A percentile compares a stretch with the other conserved stretches of the same genome.
Evolutionary conservation across 2,797 vertebrate species (phyloP).

Genomic region (Anolis apletophallus): DNA sequence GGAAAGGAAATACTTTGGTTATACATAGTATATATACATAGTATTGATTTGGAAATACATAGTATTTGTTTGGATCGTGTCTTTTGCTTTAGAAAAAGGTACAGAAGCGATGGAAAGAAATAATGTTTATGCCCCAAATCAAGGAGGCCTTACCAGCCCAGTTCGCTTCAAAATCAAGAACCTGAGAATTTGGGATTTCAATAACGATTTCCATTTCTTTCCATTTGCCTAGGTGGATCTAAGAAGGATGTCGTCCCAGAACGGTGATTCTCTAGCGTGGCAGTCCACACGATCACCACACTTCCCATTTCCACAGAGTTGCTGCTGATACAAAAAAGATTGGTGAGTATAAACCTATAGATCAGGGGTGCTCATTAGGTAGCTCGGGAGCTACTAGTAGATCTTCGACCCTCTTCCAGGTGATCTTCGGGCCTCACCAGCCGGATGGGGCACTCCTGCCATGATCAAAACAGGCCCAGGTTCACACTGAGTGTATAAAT

Average conservation of each 20-base stretch:
- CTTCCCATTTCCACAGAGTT: too few species aligned
- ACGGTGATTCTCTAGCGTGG: not conserved
- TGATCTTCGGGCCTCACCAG: too few species aligned
- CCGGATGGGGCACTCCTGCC: too few species aligned
- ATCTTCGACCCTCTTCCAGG: too few species aligned
- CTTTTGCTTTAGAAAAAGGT: not conserved
- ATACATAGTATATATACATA: too few species aligned
- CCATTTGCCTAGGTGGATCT: not conserved
- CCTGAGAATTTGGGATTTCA: not conserved
- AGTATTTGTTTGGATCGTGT: not conserved
- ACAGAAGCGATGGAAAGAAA: not conserved
- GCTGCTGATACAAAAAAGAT: not conserved
- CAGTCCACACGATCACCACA: too few species aligned
- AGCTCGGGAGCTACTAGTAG: too few species aligned
- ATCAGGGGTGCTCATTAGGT: too few species aligned
- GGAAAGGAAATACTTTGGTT: too few species aligned
- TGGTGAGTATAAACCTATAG: conserved; percentile 30
- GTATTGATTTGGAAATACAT: too few species aligned
- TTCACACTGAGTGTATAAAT: too few species aligned
- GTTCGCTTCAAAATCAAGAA: not conserved
- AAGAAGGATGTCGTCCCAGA: not conserved
- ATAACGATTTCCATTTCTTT: not conserved
- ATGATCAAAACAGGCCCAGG: too few species aligned
- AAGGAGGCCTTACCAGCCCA: not conserved
- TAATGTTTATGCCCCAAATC: not conserved